A percentile compares a stretch with the other conserved stretches of the same genome.
Evolutionary conservation across 1,140 invertebrate species (phyloP).

Genomic region (Vanessa atalanta): DNA sequence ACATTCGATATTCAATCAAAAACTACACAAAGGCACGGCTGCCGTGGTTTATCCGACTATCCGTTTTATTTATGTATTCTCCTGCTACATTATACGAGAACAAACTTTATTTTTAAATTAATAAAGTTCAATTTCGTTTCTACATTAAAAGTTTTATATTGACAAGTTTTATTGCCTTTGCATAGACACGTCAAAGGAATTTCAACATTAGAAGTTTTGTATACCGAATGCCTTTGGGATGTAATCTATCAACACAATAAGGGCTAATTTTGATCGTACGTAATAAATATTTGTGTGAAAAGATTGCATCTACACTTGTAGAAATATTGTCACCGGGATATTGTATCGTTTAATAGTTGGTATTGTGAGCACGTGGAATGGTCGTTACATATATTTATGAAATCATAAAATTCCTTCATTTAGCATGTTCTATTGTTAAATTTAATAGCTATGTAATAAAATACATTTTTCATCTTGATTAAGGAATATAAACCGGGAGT

Average conservation of each 20-base stretch:
- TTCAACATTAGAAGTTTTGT: slow-evolving; percentile 3
- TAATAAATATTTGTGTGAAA: slow-evolving; percentile 1
- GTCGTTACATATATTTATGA: slow-evolving; percentile 3
- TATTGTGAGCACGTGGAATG: background rate
- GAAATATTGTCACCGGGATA: slow-evolving; percentile 3
- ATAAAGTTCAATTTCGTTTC: slow-evolving; percentile 8
- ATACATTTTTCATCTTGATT: background rate
- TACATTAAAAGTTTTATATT: background rate
- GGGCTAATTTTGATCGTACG: background rate
- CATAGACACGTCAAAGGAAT: slow-evolving; percentile 21
- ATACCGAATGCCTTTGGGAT: slow-evolving; percentile 3
- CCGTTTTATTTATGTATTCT: slow-evolving; percentile 2
- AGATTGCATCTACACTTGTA: background rate
- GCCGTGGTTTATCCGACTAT: slow-evolving; percentile 19
- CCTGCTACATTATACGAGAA: background rate
- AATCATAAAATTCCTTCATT: background rate
- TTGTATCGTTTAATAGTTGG: background rate
- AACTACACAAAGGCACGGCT: slow-evolving; percentile 28
- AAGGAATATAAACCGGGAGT: no score
- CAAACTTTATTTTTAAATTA: background rate
- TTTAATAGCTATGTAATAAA: background rate
- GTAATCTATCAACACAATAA: slow-evolving; percentile 14
- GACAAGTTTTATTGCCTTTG: slow-evolving; percentile 10
- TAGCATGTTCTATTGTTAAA: background rate
- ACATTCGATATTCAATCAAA: slow-evolving; percentile 39